These are phyloP conservation scores for Chamaetylas fuelleborni DNA, from an alignment of 2,113 vertebrate species.

Conservation along the genomic window DNA sequence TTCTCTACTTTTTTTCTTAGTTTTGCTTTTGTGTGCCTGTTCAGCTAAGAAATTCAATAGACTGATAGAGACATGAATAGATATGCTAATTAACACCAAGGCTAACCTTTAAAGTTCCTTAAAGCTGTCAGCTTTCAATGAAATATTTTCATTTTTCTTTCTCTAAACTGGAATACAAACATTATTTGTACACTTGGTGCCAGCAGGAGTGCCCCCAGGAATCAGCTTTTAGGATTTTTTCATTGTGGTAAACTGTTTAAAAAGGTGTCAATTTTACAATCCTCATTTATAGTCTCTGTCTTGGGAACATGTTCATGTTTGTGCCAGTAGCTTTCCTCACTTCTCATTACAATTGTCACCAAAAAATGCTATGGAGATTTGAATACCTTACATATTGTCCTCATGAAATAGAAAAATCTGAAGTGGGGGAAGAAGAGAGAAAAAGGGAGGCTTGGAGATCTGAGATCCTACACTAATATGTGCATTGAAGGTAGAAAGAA, in stretches of 20 bases:
- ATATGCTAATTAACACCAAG: constrained; percentile 74
- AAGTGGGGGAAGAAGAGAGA: not conserved
- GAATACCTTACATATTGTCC: not conserved
- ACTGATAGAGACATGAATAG: constrained; percentile 77
- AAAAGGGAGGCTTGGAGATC: not conserved
- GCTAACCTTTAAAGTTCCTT: constrained; percentile 79
- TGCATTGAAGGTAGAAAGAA: not conserved
- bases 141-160: constrained; percentile 73
- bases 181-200: constrained; percentile 70
- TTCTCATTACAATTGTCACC: constrained; percentile 32
- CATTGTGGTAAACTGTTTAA: constrained; percentile 36
- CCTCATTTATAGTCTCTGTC: constrained; percentile 33
- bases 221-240: constrained; percentile 10
- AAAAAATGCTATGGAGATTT: not conserved
- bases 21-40: constrained; percentile 73
- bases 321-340: not conserved
- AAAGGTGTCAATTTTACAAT: constrained; percentile 49
- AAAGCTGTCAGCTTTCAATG: constrained; percentile 74
- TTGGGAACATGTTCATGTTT: not conserved
- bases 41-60: constrained; percentile 76
- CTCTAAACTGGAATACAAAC: constrained; percentile 69
- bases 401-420: not conserved
- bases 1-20: constrained; percentile 52
- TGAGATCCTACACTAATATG: not conserved
- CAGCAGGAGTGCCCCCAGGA: constrained; percentile 33